Percentiles rank a stretch among this genome's conserved stretches.
Evolutionary conservation across 1,140 invertebrate genomes (phyloP).

Genomic region (Trichogramma pretiosum): DNA sequence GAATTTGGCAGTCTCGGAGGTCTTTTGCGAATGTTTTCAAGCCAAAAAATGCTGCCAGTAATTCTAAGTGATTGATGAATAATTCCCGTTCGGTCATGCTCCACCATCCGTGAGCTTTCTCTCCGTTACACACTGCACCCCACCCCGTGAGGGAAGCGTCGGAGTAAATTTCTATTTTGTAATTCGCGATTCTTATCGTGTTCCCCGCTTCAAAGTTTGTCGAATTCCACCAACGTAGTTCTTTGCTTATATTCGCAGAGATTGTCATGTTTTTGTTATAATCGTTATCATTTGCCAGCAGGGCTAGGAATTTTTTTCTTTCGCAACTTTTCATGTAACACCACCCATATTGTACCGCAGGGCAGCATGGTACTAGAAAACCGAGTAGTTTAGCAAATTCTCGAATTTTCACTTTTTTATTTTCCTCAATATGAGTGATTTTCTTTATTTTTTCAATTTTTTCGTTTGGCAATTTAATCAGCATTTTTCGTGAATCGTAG

Average conservation of each 20-base stretch:
- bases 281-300: conserved; percentile 5
- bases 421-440: not conserved
- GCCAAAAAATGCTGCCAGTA: conserved; percentile 4
- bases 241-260: not conserved
- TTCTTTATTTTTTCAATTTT: not conserved
- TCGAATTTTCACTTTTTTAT: conserved; percentile 8
- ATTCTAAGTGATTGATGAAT: not conserved
- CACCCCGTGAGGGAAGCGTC: conserved; percentile 13
- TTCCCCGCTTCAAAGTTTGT: not conserved
- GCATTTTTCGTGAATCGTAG: not conserved
- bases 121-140: too few relatives aligned
- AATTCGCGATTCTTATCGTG: conserved; percentile 7
- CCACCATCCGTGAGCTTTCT: not conserved
- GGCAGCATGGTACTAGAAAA: conserved; percentile 3
- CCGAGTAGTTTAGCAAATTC: conserved; percentile 8
- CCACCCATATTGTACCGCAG: conserved; percentile 11
- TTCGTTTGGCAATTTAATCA: not conserved
- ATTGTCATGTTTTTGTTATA: conserved; percentile 12
- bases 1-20: conserved; percentile 3
- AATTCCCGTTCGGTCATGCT: not conserved
- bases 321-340: conserved; percentile 12
- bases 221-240: conserved; percentile 9
- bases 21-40: conserved; percentile 3
- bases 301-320: conserved; percentile 13
- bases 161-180: conserved; percentile 14